Conservation (phyloP, 53 echinoderm and acorn worm genomes). For the Astropecten irregularis region DNA sequence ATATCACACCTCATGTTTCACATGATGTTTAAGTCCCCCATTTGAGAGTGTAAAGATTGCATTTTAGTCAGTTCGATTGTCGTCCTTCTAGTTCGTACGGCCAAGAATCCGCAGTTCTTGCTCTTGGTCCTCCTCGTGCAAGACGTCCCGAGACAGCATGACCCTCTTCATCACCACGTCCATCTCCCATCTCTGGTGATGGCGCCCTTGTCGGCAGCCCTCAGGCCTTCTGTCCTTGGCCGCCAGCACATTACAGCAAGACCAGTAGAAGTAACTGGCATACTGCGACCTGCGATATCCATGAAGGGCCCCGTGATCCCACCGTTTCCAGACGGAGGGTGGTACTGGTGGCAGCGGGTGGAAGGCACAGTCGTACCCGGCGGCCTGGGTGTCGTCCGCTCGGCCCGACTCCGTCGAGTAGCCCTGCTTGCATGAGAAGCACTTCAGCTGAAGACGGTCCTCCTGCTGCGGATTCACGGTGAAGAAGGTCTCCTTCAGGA, state of each 20-base stretch:
- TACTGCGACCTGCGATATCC: neutral
- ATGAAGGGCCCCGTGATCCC: neutral
- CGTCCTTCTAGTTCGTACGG: too few relatives aligned
- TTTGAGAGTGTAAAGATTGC: too few relatives aligned
- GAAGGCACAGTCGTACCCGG: neutral
- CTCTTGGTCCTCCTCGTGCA: conserved; percentile 10
- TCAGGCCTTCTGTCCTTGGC: neutral
- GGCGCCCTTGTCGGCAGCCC: conserved; percentile 22
- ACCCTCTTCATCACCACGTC: conserved; percentile 41
- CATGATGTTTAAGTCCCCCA: too few relatives aligned
- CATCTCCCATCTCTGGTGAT: conserved; percentile 57
- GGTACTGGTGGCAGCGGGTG: conserved; percentile 36
- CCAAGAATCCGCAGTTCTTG: too few relatives aligned
- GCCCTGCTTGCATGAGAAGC: conserved; percentile 17
- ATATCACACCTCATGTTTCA: too few relatives aligned
- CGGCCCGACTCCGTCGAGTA: neutral
- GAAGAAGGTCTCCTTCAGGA: conserved; percentile 19
- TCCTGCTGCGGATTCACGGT: neutral
- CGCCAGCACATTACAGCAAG: conserved; percentile 31
- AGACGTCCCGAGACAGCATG: conserved; percentile 10
- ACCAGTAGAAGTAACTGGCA: neutral
- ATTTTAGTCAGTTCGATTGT: too few relatives aligned
- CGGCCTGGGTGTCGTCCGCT: too few relatives aligned
- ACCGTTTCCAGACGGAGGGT: conserved; percentile 22
- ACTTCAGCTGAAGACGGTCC: neutral